Evolutionary conservation across 2,797 vertebrate genomes (phyloP).

Genomic region (Heliangelus exortis): DNA sequence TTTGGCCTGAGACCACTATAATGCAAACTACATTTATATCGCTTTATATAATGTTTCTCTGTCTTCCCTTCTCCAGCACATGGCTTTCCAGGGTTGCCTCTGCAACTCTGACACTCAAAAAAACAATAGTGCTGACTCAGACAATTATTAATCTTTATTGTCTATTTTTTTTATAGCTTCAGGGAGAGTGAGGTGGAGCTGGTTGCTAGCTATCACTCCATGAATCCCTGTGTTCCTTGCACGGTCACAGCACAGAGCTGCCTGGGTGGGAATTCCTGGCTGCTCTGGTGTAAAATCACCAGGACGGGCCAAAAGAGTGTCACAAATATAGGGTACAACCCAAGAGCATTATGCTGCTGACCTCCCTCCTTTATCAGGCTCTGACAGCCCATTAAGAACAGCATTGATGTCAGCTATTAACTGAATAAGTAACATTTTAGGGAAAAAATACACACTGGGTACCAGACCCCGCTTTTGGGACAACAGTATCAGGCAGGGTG

Average conservation of each 20-base stretch:
- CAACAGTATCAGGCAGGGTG: background rate
- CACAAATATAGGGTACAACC: background rate
- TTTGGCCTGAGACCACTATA: background rate
- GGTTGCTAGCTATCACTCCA: accelerated
- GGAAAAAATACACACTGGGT: too few species aligned
- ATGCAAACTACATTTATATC: slow-evolving; percentile 21
- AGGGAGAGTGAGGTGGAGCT: background rate
- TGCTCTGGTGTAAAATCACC: background rate
- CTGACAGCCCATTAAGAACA: background rate
- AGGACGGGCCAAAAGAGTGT: background rate
- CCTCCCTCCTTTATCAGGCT: background rate
- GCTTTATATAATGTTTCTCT: background rate
- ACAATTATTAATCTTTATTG: background rate
- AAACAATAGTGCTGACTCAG: background rate
- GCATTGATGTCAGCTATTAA: too few species aligned
- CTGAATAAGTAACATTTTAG: too few species aligned
- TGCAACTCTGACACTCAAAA: background rate
- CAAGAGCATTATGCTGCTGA: background rate
- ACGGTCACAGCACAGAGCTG: background rate
- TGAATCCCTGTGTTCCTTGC: background rate
- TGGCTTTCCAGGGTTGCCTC: background rate
- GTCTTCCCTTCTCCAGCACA: background rate
- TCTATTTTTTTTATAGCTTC: slow-evolving; percentile 4
- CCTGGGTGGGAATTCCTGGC: background rate
- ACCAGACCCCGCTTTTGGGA: too few species aligned